Percentiles rank a stretch among this genome's conserved stretches.
Evolutionary conservation across 1,140 invertebrate genomes (phyloP).

Genomic region (Heliothis subflexa): DNA sequence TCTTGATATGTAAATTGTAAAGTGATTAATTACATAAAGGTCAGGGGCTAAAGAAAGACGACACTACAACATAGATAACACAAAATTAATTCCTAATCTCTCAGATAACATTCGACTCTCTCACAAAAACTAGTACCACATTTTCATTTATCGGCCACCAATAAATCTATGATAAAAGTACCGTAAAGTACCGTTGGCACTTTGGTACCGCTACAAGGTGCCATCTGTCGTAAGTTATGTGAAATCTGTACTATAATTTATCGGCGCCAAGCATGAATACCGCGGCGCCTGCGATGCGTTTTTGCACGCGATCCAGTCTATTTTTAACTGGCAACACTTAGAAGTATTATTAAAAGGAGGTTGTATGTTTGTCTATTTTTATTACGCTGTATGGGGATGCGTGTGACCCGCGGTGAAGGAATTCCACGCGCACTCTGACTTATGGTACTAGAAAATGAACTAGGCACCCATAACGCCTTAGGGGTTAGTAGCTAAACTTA

Average conservation of each 20-base stretch:
- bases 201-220: conserved; percentile 17
- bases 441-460: too few relatives aligned
- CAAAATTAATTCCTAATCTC: conserved; percentile 7
- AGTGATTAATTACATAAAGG: neutral
- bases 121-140: conserved; percentile 21
- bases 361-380: conserved; percentile 4
- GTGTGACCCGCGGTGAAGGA: neutral
- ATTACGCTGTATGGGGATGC: neutral
- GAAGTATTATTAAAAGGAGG: conserved; percentile 38
- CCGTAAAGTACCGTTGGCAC: conserved; percentile 45
- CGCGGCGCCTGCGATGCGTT: conserved; percentile 42
- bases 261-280: conserved; percentile 32
- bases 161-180: conserved; percentile 42
- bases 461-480: too few relatives aligned
- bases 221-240: conserved; percentile 37
- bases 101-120: neutral
- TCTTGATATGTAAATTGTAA: neutral
- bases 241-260: conserved; percentile 35
- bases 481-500: too few relatives aligned
- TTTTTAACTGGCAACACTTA: conserved; percentile 40
- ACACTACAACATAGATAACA: neutral
- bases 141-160: conserved; percentile 12
- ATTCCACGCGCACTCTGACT: too few relatives aligned
- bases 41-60: neutral
- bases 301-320: conserved; percentile 46